Conservation (phyloP, 1,140 invertebrate genomes). For the Zaprionus kolodkinae region DNA sequence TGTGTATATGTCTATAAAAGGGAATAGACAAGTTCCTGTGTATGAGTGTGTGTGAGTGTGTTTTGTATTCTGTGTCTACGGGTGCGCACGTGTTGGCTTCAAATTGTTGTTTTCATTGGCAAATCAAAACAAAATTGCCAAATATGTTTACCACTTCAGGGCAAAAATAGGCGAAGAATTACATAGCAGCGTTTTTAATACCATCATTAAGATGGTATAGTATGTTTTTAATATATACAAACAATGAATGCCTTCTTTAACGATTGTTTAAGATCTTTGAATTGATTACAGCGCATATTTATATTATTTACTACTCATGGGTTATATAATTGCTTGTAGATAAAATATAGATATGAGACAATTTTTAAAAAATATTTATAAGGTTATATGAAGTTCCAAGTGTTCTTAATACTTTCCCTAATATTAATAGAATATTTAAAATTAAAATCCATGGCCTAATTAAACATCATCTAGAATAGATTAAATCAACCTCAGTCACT, state of each 20-base stretch:
- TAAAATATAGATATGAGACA: too few species aligned
- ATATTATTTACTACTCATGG: too few species aligned
- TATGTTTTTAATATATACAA: neutral
- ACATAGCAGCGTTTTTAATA: neutral
- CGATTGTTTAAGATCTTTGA: too few species aligned
- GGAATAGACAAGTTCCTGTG: neutral
- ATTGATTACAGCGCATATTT: too few species aligned
- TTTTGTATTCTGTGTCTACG: conserved; percentile 29
- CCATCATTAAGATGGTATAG: neutral
- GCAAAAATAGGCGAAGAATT: conserved; percentile 9
- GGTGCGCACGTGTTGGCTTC: conserved; percentile 47
- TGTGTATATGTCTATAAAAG: neutral
- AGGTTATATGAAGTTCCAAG: too few species aligned
- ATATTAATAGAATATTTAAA: too few species aligned
- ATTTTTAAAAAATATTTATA: too few species aligned
- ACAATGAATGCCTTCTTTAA: too few species aligned
- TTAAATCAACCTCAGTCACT: neutral
- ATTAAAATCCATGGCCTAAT: too few species aligned
- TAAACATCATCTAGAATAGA: too few species aligned
- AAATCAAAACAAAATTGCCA: conserved; percentile 34
- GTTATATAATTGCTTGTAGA: too few species aligned
- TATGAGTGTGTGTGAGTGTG: neutral
- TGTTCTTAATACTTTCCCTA: too few species aligned
- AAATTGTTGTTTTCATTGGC: conserved; percentile 44
- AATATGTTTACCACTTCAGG: conserved; percentile 38